Evolutionary conservation across 2,797 vertebrate species (phyloP).

Genomic region (Phaenicophaeus curvirostris): DNA sequence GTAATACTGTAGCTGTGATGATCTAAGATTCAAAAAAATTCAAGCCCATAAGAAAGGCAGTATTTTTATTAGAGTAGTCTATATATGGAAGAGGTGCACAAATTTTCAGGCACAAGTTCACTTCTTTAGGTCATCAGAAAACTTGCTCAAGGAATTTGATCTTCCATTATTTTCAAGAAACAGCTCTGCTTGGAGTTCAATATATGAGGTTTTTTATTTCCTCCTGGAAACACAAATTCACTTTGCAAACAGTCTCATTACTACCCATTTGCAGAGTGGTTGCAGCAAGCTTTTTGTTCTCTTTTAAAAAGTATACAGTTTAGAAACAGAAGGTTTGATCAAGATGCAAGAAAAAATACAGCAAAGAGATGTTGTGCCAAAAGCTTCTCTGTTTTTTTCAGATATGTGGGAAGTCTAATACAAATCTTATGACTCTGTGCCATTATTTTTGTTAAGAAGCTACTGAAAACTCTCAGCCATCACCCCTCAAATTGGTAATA

Average conservation of each 20-base stretch:
- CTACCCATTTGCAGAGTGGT: conserved; percentile 24
- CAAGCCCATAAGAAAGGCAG: background rate
- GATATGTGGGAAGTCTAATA: conserved; percentile 6
- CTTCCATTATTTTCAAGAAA: conserved; percentile 10
- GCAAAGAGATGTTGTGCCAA: background rate
- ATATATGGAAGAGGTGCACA: background rate
- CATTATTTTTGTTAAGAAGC: conserved; percentile 30
- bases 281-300: background rate
- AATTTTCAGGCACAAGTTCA: background rate
- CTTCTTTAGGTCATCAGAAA: background rate
- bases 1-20: background rate
- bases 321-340: background rate
- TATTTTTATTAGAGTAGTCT: background rate
- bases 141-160: background rate
- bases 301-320: background rate
- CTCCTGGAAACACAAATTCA: conserved; percentile 37
- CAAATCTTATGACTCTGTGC: background rate
- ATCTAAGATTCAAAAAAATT: background rate
- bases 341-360: background rate
- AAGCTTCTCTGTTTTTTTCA: background rate
- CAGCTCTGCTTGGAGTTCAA: background rate
- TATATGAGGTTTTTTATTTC: conserved; percentile 22
- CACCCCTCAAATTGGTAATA: conserved; percentile 50
- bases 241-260: conserved; percentile 38
- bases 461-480: conserved; percentile 47